A percentile compares a stretch with the other conserved stretches of the same genome.
These are phyloP conservation scores for Scolopax bukidnonensis DNA, from an alignment of 2,797 vertebrate genomes.

Conservation along the genomic window DNA sequence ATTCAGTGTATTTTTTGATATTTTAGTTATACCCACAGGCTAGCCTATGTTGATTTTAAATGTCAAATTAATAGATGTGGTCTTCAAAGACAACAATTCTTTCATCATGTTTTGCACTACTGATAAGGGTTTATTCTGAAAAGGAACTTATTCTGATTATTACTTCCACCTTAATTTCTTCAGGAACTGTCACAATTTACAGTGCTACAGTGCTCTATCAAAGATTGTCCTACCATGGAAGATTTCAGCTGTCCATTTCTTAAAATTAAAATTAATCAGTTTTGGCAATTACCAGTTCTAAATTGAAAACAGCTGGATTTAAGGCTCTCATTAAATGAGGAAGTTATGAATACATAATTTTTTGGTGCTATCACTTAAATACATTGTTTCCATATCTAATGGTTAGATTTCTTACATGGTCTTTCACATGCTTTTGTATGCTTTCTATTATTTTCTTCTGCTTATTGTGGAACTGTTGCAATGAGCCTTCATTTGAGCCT, in stretches of 20 bases:
- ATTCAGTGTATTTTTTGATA: not conserved
- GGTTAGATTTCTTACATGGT: not conserved
- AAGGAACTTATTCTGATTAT: not conserved
- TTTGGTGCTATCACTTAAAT: not conserved
- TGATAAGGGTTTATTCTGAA: not conserved
- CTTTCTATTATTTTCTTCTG: not conserved
- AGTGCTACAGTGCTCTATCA: not conserved
- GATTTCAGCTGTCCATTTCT: not conserved
- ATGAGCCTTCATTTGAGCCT: not conserved
- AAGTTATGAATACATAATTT: not conserved
- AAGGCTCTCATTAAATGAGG: not conserved
- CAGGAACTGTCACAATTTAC: not conserved
- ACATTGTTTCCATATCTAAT: not conserved
- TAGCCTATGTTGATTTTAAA: not conserved
- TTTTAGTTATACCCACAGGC: not conserved
- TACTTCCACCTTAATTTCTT: not conserved
- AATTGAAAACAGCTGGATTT: not conserved
- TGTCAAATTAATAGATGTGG: not conserved
- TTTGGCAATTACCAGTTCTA: not conserved
- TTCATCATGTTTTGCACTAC: not conserved
- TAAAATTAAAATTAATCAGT: not conserved
- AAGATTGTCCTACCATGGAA: not conserved
- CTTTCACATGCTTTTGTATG: rapidly evolving
- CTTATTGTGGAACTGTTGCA: not conserved
- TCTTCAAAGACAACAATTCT: not conserved